A percentile compares a stretch with the other conserved stretches of the same genome.
phyloP scores from a whole-genome alignment of 1,140 invertebrate genomes.

The Nephotettix cincticeps region DNA sequence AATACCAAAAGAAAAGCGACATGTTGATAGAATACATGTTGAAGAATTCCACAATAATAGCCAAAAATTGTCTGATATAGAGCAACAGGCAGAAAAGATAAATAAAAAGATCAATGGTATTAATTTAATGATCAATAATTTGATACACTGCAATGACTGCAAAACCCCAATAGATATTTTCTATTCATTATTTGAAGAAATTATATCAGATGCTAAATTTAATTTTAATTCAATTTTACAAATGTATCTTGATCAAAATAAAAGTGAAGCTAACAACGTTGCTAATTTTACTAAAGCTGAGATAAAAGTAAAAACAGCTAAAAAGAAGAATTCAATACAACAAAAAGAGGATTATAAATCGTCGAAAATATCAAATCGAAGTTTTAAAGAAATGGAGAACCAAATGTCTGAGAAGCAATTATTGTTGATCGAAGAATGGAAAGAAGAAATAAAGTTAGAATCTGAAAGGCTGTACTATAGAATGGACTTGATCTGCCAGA shows the following conservation, averaged over 20 bases:
- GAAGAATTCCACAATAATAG: neutral
- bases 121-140: neutral
- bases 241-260: neutral
- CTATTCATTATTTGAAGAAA: neutral
- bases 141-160: neutral
- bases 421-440: slow-evolving; percentile 29
- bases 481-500: slow-evolving; percentile 47
- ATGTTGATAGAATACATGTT: neutral
- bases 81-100: neutral
- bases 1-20: neutral
- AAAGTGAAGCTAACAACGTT: neutral
- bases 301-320: neutral
- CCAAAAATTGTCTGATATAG: neutral
- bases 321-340: neutral
- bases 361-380: neutral
- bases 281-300: neutral
- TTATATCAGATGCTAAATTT: neutral
- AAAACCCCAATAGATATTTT: neutral
- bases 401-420: neutral
- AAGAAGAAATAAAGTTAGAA: slow-evolving; percentile 51
- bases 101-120: neutral
- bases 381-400: neutral
- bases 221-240: neutral
- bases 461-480: slow-evolving; percentile 50
- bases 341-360: neutral